Conservation (phyloP, 2,888 invertebrate genomes). For the Amphimallon solstitiale region DNA sequence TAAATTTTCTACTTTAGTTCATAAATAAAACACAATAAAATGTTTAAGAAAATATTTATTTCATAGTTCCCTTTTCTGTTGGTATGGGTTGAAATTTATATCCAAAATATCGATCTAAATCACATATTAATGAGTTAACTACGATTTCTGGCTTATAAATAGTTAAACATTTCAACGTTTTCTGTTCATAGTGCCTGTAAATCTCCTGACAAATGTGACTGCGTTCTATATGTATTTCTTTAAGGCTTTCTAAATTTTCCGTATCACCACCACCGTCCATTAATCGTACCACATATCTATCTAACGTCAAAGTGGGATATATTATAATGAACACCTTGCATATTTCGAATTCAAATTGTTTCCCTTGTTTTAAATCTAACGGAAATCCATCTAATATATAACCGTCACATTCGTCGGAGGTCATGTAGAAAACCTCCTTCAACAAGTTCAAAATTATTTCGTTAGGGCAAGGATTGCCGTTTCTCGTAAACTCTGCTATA, state of each 20-base stretch:
- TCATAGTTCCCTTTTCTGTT: no score
- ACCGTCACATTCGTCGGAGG: conserved; percentile 41
- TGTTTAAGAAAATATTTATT: no score
- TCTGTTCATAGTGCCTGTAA: conserved; percentile 37
- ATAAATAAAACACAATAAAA: no score
- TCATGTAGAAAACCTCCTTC: conserved; percentile 41
- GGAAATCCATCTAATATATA: conserved; percentile 53
- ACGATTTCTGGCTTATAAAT: conserved; percentile 18
- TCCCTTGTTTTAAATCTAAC: conserved; percentile 45
- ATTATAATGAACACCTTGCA: conserved; percentile 47
- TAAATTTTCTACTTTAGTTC: no score
- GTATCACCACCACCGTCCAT: conserved; percentile 6
- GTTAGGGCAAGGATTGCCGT: conserved; percentile 40
- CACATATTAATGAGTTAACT: conserved; percentile 30
- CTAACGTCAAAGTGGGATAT: conserved; percentile 43
- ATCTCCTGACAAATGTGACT: conserved; percentile 31
- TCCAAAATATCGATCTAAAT: conserved; percentile 38
- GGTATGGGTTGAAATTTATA: conserved; percentile 28
- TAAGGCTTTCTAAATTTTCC: conserved; percentile 3
- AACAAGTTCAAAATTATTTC: conserved; percentile 45
- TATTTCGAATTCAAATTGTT: conserved; percentile 50
- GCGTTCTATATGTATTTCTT: conserved; percentile 12
- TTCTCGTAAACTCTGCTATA: conserved; percentile 40
- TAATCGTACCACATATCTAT: conserved; percentile 41
- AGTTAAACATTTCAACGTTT: conserved; percentile 34